Evolutionary conservation across 2,797 vertebrate genomes (phyloP).

Genomic region (Dryobates pubescens): DNA sequence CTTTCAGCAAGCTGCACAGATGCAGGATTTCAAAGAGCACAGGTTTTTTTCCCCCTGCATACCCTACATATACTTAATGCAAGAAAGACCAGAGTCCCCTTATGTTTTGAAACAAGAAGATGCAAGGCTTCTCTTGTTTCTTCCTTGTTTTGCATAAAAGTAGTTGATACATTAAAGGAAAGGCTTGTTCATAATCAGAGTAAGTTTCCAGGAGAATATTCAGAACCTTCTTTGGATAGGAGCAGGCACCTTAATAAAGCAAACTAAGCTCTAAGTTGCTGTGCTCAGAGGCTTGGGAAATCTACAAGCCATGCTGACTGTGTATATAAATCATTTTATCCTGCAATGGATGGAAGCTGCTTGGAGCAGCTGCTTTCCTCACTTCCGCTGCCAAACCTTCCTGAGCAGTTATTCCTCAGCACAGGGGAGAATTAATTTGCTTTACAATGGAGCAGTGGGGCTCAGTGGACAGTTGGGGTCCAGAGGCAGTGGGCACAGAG

Average conservation of each 20-base stretch:
- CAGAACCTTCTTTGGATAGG: background rate
- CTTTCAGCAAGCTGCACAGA: too few species aligned
- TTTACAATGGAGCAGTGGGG: background rate
- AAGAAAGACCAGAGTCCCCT: too few species aligned
- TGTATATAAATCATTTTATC: background rate
- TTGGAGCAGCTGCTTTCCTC: slow-evolving; percentile 51
- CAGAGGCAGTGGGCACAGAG: background rate
- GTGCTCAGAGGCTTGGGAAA: background rate
- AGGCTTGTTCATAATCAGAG: background rate
- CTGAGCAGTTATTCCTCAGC: background rate
- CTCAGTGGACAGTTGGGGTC: background rate
- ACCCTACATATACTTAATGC: too few species aligned
- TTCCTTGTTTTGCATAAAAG: background rate
- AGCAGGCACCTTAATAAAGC: background rate
- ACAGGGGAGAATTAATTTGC: slow-evolving; percentile 9
- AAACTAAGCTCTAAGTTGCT: background rate
- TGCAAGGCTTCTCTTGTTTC: too few species aligned
- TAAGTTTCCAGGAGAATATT: background rate
- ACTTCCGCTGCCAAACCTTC: slow-evolving; percentile 1
- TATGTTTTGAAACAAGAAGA: too few species aligned
- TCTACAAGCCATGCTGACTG: background rate
- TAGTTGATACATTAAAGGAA: background rate
- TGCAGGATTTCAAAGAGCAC: too few species aligned
- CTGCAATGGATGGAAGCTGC: background rate
- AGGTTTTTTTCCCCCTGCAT: too few species aligned